Evolutionary conservation across 2,888 invertebrate species (phyloP).

Genomic region (Aphidoletes aphidimyza): DNA sequence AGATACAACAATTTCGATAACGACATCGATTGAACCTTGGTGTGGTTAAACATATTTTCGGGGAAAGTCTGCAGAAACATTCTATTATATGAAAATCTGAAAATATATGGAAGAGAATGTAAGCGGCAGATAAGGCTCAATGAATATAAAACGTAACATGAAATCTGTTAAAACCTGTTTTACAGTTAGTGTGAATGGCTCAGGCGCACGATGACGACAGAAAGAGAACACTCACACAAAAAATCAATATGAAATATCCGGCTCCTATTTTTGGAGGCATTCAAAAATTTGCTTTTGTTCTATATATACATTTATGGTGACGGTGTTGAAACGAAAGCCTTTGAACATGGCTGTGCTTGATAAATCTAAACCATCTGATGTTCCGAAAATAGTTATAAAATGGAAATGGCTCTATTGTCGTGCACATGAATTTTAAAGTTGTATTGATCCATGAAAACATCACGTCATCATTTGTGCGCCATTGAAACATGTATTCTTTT

Average conservation of each 20-base stretch:
- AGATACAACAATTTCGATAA: background rate
- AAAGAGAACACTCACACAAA: too few relatives aligned
- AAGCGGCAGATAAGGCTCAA: background rate
- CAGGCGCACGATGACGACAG: background rate
- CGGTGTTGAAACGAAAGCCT: background rate
- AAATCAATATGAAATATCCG: slow-evolving; percentile 9
- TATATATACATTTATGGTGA: background rate
- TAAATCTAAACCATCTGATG: background rate
- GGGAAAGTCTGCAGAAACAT: too few relatives aligned
- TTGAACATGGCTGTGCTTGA: background rate
- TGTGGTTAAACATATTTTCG: too few relatives aligned
- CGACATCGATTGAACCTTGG: background rate
- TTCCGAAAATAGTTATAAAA: background rate
- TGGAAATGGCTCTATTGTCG: background rate
- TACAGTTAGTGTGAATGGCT: background rate
- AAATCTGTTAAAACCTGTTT: background rate
- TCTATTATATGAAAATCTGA: background rate
- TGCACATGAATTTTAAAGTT: slow-evolving; percentile 38
- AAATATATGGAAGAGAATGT: background rate
- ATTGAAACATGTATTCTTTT: background rate
- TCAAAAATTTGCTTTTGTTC: background rate
- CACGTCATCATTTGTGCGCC: background rate
- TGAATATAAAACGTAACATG: background rate
- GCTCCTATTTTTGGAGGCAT: background rate
- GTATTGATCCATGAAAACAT: slow-evolving; percentile 1